Evolutionary conservation across 1,140 invertebrate species (phyloP), one percentile per base, ranked within the genome.

Genomic region (Amyelois transitella): DNA sequence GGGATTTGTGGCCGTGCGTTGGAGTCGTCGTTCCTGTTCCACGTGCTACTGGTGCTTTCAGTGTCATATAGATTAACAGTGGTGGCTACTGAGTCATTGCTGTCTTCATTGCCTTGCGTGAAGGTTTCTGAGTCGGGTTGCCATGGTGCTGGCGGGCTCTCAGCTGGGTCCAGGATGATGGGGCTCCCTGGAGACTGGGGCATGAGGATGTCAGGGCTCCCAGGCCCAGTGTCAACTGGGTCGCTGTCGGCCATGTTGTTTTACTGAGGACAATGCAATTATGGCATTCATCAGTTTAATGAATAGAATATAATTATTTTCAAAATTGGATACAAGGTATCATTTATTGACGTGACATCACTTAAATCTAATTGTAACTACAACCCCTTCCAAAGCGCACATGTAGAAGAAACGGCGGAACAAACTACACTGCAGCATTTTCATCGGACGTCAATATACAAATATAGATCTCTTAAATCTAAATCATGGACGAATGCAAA

Each of bases 131-230:
- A 28, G 18, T 43, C 50, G 12, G 6, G 50, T 0, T 54, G 43
- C 19, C 19, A 20, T 51, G 24, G 22, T 18, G 12, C n/a, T 25
- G 32, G 45, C 18, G 49, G 43, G 38, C 19, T 51, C 17, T 32
- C 43, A 64, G 2, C 55, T 18, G 58, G 53, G 22, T 62, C 62
- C 7, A 64, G 32, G 18, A 62, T 48, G 22, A 51, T 55, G 19
- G 62, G 62, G 24, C 66, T 69, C 4, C 52, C 59, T 10, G 66
- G 56, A 6, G 56, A 58, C 18, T 62, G 59, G 8, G 49, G 47
- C 0, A 57, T 51, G 18, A 51, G 18, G 25, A 54, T 32, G 52
- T 49, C 50, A 18, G 54, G 32, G 48, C 43, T 44, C 21, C 20
- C 25, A 8, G 7, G 1, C n/a, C 7, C 18, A 8, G 49, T 43